These are phyloP conservation scores for Bergia sp. DNA, from an alignment of 92 coral and sea anemone genomes.

Conservation along the genomic window DNA sequence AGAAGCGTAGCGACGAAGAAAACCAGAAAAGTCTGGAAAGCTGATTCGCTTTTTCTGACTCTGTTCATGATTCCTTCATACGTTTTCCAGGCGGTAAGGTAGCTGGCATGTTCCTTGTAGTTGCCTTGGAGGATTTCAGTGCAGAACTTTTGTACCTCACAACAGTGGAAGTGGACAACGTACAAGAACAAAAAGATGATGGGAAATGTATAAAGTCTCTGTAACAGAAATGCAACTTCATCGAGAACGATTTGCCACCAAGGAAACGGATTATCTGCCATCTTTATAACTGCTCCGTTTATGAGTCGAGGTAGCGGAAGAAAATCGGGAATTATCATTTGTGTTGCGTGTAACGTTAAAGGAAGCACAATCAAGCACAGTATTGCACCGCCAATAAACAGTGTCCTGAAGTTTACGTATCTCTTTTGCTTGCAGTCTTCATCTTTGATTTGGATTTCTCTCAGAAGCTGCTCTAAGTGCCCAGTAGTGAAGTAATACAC, in stretches of 20 bases:
- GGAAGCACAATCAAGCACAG: constrained; percentile 17
- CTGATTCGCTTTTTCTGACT: constrained; percentile 35
- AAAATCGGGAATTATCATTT: constrained; percentile 42
- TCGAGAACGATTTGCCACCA: constrained; percentile 19
- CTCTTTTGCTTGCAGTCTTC: background rate
- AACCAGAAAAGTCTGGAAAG: constrained; percentile 38
- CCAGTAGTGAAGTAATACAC: constrained; percentile 12
- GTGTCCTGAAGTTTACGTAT: background rate
- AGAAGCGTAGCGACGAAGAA: constrained; percentile 40
- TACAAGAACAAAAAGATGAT: constrained; percentile 35
- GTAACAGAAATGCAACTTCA: background rate
- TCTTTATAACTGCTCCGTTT: background rate
- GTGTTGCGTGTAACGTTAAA: constrained; percentile 14
- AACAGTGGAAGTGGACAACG: constrained; percentile 31
- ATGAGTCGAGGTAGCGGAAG: background rate
- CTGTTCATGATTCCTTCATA: constrained; percentile 12
- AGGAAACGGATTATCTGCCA: background rate
- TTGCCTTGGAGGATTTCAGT: background rate
- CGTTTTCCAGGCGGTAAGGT: constrained; percentile 18
- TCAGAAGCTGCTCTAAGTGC: constrained; percentile 21
- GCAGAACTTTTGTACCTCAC: constrained; percentile 46
- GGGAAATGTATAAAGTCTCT: constrained; percentile 38
- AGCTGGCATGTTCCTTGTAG: constrained; percentile 11
- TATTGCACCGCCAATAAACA: constrained; percentile 28
- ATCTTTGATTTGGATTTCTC: constrained; percentile 9